A percentile compares a stretch with the other conserved stretches of the same genome.
These are phyloP conservation scores for Crax fasciolata DNA, from an alignment of 2,797 vertebrate species.

Conservation along the genomic window DNA sequence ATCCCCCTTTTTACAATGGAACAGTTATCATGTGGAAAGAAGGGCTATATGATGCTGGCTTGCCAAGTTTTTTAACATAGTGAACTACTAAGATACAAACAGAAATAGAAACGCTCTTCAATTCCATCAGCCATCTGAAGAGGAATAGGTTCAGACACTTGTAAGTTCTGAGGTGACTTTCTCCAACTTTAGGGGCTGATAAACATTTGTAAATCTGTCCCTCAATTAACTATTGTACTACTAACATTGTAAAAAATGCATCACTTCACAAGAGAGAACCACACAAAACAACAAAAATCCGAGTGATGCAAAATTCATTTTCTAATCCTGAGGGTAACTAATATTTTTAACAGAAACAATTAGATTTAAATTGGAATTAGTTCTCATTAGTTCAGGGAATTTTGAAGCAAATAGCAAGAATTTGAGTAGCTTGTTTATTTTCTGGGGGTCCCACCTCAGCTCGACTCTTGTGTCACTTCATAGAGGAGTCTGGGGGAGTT, in stretches of 20 bases:
- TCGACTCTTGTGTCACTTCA: background rate
- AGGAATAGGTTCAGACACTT: background rate
- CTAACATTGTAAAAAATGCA: background rate
- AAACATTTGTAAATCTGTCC: background rate
- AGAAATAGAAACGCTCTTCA: background rate
- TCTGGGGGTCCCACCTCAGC: background rate
- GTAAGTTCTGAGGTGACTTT: background rate
- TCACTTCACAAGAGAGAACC: background rate
- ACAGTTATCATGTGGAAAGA: background rate
- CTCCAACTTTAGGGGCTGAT: background rate
- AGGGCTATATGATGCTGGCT: background rate
- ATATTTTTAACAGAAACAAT: background rate
- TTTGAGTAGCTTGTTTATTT: background rate
- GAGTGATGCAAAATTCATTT: background rate
- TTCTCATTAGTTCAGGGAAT: background rate
- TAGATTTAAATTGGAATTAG: background rate
- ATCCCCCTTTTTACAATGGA: background rate
- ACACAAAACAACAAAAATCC: background rate
- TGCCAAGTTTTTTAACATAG: background rate
- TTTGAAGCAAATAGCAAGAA: background rate
- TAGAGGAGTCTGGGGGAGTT: accelerated
- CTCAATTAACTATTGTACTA: background rate
- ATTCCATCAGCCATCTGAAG: background rate
- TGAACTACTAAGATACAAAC: background rate
- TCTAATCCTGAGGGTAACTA: background rate